Base-by-base conservation (phyloP, 2,888 invertebrate species). In the Ophion costatus region DNA sequence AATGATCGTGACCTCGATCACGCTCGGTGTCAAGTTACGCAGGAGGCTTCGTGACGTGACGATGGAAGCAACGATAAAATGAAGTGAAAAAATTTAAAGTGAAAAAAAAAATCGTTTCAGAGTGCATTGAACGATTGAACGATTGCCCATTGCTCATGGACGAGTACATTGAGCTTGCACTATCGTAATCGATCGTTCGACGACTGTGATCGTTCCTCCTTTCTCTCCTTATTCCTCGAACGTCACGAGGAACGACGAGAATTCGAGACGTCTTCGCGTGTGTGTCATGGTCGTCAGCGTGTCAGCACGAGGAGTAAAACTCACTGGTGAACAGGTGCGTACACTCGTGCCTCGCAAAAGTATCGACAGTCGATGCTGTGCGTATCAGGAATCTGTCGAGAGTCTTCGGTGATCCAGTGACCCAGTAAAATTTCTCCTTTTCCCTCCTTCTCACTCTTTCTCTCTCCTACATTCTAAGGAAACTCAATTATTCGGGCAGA, bases 141-240 rank as follows among this genome's bases (percentile, higher is more conserved):
- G 86, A 71, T 59, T 66, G 29, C 29, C 29, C 29, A 29, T 38
- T 78, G 69, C 38, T 57, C 11, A 69, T 69, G 51, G 45, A 57
- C 10, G 10, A 29, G 57, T 56, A n/a, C 20, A 22, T 17, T 29
- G 51, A 74, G 84, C 77, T 82, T 82, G 61, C 51, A 51, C 82
- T 78, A 83, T 84, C 79, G 78, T 85, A 69, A 82, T 81, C 82
- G 78, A 74, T 86, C 84, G 87, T 86, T 86, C 84, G 87, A 87
- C 86, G 84, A 89, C 88, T 51, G 14, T 78, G 84, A 88, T 83
- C 88, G 88, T 87, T 83, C 83, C 81, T 83, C 89, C 88, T 91
- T 90, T 91, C 90, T 91, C 91, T 90, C 90, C 90, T 88, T 91
- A 91, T 89, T 86, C 80, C 87, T 80, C 80, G 83, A 67, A 66